phyloP scores from a whole-genome alignment of 2,113 vertebrate species.

The Chunga burmeisteri region DNA sequence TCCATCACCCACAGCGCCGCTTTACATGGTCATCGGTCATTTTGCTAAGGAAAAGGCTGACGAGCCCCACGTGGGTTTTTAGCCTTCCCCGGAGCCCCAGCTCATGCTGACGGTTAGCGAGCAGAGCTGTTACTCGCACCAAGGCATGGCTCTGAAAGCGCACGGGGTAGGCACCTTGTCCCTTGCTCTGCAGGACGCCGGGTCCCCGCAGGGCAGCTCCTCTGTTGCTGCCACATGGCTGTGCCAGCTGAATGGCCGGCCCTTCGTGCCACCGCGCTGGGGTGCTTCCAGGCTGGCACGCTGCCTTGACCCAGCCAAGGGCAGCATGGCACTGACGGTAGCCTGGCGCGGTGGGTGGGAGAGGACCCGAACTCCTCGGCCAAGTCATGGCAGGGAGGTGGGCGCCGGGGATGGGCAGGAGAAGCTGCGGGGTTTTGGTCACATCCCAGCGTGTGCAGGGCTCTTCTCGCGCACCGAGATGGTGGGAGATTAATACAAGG shows the following conservation, averaged over 20 bases:
- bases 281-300: too few species aligned
- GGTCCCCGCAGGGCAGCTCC: not conserved
- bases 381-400: not conserved
- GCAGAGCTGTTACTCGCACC: not conserved
- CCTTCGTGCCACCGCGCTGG: not conserved
- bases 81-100: too few species aligned
- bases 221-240: not conserved
- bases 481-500: not conserved
- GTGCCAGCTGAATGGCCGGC: not conserved
- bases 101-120: not conserved
- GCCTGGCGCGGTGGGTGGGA: not conserved
- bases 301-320: not conserved
- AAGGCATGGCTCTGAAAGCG: too few species aligned
- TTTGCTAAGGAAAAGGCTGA: too few species aligned
- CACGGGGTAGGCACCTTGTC: not conserved
- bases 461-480: accelerated
- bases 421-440: not conserved
- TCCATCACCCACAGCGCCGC: not conserved
- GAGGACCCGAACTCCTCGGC: not conserved
- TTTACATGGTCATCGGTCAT: too few species aligned
- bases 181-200: not conserved
- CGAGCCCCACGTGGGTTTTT: not conserved
- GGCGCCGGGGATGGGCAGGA: not conserved
- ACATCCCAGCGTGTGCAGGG: accelerated
- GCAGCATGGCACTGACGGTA: accelerated